These are phyloP conservation scores for Sesia apiformis DNA, from an alignment of 2,888 invertebrate species.

Conservation along the genomic window DNA sequence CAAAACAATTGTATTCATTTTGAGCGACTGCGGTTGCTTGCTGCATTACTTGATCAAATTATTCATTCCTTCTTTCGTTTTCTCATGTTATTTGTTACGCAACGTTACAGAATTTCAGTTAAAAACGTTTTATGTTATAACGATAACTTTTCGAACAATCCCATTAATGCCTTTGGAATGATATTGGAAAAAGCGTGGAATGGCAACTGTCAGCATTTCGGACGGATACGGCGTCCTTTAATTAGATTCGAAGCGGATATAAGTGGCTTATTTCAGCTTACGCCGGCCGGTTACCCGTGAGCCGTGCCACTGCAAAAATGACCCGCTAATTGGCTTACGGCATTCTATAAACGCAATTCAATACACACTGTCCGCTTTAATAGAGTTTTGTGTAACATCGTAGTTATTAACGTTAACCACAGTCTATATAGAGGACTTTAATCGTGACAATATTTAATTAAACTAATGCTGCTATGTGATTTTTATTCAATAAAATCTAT, in stretches of 20 bases:
- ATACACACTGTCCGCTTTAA: not conserved
- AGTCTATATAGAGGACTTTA: not conserved
- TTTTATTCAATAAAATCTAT: no score
- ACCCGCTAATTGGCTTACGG: slow-evolving; percentile 70
- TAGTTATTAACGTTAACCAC: not conserved
- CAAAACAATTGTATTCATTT: slow-evolving; percentile 70
- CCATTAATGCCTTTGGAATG: slow-evolving; percentile 50
- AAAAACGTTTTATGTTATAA: slow-evolving; percentile 5
- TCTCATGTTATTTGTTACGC: slow-evolving; percentile 18
- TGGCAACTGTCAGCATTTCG: slow-evolving; percentile 64
- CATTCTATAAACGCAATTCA: not conserved
- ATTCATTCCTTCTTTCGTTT: slow-evolving; percentile 45
- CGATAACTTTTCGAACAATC: slow-evolving; percentile 33
- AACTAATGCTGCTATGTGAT: not conserved
- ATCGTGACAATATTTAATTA: not conserved
- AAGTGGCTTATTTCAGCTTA: slow-evolving; percentile 70
- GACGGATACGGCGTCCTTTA: slow-evolving; percentile 62
- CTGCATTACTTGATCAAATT: slow-evolving; percentile 65
- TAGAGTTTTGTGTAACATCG: not conserved
- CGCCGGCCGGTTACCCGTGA: slow-evolving; percentile 45
- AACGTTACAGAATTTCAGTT: slow-evolving; percentile 12
- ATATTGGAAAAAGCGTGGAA: slow-evolving; percentile 50
- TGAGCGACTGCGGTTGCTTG: slow-evolving; percentile 56
- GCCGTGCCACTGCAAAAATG: slow-evolving; percentile 65
- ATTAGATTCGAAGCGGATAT: slow-evolving; percentile 68